phyloP scores from a whole-genome alignment of 2,888 invertebrate genomes.

The Notodonta ziczac region DNA sequence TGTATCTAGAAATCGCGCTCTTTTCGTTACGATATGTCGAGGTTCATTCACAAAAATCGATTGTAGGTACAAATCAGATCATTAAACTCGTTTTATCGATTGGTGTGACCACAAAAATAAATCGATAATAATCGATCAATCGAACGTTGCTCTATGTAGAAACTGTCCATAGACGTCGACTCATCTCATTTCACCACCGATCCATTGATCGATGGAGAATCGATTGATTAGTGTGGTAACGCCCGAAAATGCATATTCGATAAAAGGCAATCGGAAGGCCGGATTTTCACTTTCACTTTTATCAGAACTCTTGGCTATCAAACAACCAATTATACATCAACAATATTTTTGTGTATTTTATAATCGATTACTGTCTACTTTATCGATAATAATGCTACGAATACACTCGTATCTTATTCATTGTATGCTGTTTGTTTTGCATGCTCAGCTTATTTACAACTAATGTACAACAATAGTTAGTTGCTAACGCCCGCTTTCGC shows the following conservation, averaged over 20 bases:
- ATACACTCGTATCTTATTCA: constrained; percentile 14
- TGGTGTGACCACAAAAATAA: too few relatives aligned
- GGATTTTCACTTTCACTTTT: not conserved
- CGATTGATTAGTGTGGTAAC: too few relatives aligned
- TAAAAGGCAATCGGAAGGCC: not conserved
- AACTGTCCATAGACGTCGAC: too few relatives aligned
- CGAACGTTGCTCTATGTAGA: too few relatives aligned
- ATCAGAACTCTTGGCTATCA: not conserved
- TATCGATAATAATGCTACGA: not conserved
- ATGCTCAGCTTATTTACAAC: not conserved
- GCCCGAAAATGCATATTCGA: too few relatives aligned
- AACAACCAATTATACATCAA: not conserved
- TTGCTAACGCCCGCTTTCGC: not conserved
- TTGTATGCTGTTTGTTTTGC: not conserved
- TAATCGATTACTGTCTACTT: not conserved
- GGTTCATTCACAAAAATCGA: not conserved
- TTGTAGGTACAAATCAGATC: not conserved
- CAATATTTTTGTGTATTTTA: not conserved
- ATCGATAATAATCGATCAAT: too few relatives aligned
- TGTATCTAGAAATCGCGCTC: not conserved
- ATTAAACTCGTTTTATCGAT: too few relatives aligned
- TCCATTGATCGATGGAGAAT: too few relatives aligned
- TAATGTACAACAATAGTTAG: not conserved
- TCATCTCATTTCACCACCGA: too few relatives aligned
- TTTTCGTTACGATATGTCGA: not conserved